phyloP scores from a whole-genome alignment of 2,797 vertebrate species.

The Psittacula derbiana region DNA sequence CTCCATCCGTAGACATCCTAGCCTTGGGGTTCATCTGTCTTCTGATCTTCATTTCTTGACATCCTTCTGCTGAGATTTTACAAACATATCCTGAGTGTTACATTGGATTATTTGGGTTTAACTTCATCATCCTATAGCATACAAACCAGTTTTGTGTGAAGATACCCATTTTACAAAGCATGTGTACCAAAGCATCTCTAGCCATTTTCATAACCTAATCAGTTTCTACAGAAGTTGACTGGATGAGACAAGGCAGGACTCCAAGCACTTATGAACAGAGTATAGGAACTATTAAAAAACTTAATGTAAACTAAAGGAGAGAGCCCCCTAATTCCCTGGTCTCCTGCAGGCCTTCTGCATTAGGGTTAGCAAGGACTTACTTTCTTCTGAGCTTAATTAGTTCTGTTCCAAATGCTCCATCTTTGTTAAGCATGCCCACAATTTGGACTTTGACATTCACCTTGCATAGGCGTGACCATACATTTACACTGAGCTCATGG shows the following conservation, averaged over 20 bases:
- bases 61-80: background rate
- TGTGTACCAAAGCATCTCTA: background rate
- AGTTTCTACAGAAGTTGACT: background rate
- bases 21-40: background rate
- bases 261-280: background rate
- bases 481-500: fast-evolving
- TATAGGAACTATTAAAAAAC: background rate
- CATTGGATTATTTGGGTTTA: background rate
- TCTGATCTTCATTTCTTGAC: background rate
- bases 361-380: background rate
- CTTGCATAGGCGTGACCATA: fast-evolving
- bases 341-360: background rate
- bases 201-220: background rate
- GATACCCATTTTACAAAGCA: background rate
- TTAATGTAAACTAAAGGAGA: background rate
- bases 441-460: background rate
- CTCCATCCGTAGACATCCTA: background rate
- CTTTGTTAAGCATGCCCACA: background rate
- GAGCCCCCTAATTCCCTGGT: background rate
- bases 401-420: background rate
- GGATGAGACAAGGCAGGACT: background rate
- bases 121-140: background rate
- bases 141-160: background rate
- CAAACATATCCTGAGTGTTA: background rate
- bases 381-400: background rate